Conservation (phyloP, 2,797 vertebrate species). For the Lithobates sylvaticus region DNA sequence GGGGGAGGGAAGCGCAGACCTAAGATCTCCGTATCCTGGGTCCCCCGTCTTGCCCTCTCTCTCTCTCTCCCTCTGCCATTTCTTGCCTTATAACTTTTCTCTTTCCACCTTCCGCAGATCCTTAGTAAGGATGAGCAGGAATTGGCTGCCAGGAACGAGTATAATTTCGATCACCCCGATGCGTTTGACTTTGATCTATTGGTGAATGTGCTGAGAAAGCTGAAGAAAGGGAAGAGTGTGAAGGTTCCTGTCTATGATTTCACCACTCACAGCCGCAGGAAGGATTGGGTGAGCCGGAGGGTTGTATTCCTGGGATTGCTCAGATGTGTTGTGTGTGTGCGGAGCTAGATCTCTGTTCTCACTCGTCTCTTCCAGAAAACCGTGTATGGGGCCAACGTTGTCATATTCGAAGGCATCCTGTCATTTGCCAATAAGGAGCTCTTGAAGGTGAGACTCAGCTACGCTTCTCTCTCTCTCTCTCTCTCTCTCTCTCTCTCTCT, state of each 20-base stretch:
- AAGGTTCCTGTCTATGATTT: constrained; percentile 91
- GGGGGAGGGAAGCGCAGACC: too few species aligned
- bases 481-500: too few species aligned
- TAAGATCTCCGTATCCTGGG: too few species aligned
- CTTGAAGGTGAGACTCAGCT: constrained; percentile 80
- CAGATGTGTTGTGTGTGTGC: neutral
- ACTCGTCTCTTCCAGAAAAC: constrained; percentile 81
- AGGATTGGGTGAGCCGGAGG: constrained; percentile 83
- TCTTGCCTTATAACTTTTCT: too few species aligned
- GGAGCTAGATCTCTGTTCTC: neutral
- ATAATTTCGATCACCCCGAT: constrained; percentile 90
- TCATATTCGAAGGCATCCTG: constrained; percentile 92
- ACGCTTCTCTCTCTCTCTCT: too few species aligned
- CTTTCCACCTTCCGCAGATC: constrained; percentile 71
- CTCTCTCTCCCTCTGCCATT: too few species aligned
- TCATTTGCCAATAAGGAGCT: constrained; percentile 92
- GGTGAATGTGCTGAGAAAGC: constrained; percentile 82
- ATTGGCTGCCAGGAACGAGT: constrained; percentile 83
- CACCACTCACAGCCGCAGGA: constrained; percentile 84
- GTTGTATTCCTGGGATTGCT: neutral
- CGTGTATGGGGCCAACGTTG: constrained; percentile 89
- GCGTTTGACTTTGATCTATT: constrained; percentile 91
- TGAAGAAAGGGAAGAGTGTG: constrained; percentile 91
- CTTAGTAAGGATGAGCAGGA: constrained; percentile 86
- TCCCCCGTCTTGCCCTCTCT: neutral